These are phyloP conservation scores for Microcebus ravelobensis DNA, from an alignment of 2,113 vertebrate genomes.

Conservation along the genomic window DNA sequence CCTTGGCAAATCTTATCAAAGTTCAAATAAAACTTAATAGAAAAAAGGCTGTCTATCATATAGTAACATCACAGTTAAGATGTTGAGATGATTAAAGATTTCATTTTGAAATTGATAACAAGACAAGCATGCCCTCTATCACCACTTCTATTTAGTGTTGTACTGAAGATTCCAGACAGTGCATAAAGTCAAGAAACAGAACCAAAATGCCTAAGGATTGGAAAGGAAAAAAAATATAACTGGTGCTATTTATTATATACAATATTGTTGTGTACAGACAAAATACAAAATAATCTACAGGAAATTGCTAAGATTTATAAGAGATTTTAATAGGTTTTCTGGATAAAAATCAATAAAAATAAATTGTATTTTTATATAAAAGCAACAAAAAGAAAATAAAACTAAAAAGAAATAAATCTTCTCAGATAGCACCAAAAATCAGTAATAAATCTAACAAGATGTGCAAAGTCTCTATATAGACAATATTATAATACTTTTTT, in stretches of 20 bases:
- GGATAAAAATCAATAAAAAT: not conserved
- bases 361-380: conserved; percentile 2
- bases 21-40: not conserved
- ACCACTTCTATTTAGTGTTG: not conserved
- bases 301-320: conserved; percentile 13
- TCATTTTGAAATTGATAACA: not conserved
- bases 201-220: not conserved
- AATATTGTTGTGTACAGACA: not conserved
- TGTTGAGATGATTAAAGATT: not conserved
- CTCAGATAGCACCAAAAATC: not conserved
- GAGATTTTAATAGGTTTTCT: not conserved
- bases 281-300: not conserved
- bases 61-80: not conserved
- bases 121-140: not conserved
- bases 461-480: not conserved
- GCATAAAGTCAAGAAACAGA: not conserved
- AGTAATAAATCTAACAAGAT: not conserved
- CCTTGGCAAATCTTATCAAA: not conserved
- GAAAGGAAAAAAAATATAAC: not conserved
- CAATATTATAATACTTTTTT: conserved; percentile 2
- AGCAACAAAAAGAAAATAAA: not conserved
- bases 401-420: not conserved
- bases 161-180: not conserved
- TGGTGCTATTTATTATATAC: not conserved
- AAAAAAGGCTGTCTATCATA: not conserved